Conservation (phyloP, 1,140 invertebrate species). For the Hyles euphorbiae region DNA sequence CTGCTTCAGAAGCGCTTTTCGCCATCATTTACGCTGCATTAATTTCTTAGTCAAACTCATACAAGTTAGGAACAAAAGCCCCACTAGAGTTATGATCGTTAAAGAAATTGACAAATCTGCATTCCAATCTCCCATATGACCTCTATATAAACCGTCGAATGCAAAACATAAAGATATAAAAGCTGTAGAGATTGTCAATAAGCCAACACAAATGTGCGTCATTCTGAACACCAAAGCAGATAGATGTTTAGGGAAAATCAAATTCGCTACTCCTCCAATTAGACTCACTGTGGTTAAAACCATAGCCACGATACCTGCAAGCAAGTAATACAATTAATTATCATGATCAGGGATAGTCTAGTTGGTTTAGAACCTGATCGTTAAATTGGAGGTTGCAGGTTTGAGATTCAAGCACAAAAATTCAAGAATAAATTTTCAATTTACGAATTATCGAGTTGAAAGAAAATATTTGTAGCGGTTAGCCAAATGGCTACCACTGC, state of each 20-base stretch:
- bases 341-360: too few species aligned
- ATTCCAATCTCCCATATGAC: constrained; percentile 12
- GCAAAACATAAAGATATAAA: constrained; percentile 28
- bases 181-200: constrained; percentile 20
- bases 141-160: constrained; percentile 20
- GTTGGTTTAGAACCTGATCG: too few species aligned
- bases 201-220: constrained; percentile 19
- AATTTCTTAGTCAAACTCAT: constrained; percentile 1
- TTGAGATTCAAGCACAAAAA: too few species aligned
- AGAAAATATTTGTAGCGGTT: too few species aligned
- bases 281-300: constrained; percentile 24
- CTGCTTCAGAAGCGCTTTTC: neutral
- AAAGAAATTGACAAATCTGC: constrained; percentile 26
- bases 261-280: constrained; percentile 23
- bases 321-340: neutral
- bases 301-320: constrained; percentile 34
- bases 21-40: neutral
- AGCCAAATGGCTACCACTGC: too few species aligned
- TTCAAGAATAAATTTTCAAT: too few species aligned
- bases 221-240: constrained; percentile 13
- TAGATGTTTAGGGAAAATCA: constrained; percentile 8
- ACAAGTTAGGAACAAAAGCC: constrained; percentile 16
- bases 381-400: too few species aligned
- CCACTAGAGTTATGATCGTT: constrained; percentile 24
- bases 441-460: too few species aligned